Evolutionary conservation across 1,140 invertebrate species (phyloP).

Genomic region (Homalodisca vitripennis): DNA sequence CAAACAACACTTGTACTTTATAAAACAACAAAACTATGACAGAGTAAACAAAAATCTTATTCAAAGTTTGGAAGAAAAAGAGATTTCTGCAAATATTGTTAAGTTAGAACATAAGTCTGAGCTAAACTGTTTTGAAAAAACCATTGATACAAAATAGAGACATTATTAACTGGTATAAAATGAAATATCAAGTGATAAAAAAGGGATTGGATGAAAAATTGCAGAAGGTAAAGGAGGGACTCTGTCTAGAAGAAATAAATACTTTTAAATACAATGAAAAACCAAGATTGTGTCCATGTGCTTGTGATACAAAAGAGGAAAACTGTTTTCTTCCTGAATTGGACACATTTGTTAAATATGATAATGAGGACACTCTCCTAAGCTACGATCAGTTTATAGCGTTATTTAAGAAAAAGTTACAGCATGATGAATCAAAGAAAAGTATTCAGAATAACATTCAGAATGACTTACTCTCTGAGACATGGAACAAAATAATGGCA

Average conservation of each 20-base stretch:
- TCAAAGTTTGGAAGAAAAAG: no score
- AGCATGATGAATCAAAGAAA: conserved; percentile 35
- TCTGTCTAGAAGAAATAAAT: no score
- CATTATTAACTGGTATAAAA: conserved; percentile 55
- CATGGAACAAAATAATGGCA: conserved; percentile 47
- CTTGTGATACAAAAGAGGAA: background rate
- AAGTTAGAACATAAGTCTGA: no score
- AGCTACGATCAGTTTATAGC: conserved; percentile 1
- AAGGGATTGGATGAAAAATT: conserved; percentile 45
- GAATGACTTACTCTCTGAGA: conserved; percentile 43
- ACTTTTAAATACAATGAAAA: background rate
- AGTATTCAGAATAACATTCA: conserved; percentile 44
- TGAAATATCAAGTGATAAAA: conserved; percentile 50
- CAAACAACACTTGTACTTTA: conserved; percentile 54
- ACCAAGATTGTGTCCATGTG: background rate
- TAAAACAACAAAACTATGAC: conserved; percentile 52
- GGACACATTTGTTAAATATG: background rate
- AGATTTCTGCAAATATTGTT: no score
- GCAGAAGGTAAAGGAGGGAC: conserved; percentile 42
- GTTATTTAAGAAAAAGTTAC: conserved; percentile 42
- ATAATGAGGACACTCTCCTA: background rate
- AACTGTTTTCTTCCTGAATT: conserved; percentile 9
- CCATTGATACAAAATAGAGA: conserved; percentile 50
- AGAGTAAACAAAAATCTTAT: no score
- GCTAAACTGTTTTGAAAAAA: conserved; percentile 45